phyloP scores from a whole-genome alignment of 2,797 vertebrate genomes.

The Etheostoma perlongum region DNA sequence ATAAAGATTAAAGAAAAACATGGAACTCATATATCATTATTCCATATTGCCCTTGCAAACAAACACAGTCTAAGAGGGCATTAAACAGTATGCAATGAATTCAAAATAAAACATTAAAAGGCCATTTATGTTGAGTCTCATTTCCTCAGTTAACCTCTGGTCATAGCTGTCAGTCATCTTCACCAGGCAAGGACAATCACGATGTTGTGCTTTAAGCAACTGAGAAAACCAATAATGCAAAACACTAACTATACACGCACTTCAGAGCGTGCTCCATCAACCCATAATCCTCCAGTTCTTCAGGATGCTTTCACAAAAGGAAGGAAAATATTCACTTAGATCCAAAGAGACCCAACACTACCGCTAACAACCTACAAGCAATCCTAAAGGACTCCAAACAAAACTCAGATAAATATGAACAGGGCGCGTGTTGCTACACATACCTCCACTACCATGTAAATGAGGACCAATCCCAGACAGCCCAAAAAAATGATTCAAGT shows the following conservation, averaged over 20 bases:
- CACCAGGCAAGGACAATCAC: constrained; percentile 48
- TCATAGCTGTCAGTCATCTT: constrained; percentile 59
- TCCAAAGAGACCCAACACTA: constrained; percentile 44
- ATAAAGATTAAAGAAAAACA: constrained; percentile 79
- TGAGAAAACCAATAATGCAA: constrained; percentile 47
- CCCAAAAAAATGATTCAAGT: constrained; percentile 53
- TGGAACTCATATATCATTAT: constrained; percentile 65
- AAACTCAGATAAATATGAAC: constrained; percentile 45
- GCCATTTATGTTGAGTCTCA: constrained; percentile 63
- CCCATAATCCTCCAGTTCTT: constrained; percentile 25
- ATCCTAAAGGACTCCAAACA: constrained; percentile 56
- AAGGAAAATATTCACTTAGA: constrained; percentile 43
- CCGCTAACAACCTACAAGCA: constrained; percentile 37
- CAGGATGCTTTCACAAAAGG: constrained; percentile 24
- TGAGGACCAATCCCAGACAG: constrained; percentile 54
- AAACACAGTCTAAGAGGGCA: constrained; percentile 68
- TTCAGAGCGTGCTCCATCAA: background rate
- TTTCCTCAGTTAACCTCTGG: constrained; percentile 63
- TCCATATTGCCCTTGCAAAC: constrained; percentile 64
- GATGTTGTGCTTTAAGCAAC: constrained; percentile 47
- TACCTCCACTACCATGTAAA: constrained; percentile 54
- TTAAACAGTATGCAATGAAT: constrained; percentile 61
- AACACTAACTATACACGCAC: constrained; percentile 28
- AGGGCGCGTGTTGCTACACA: constrained; percentile 22
- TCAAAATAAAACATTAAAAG: constrained; percentile 59